phyloP scores from a whole-genome alignment of 1,140 invertebrate species.

The Sesamia nonagrioides region DNA sequence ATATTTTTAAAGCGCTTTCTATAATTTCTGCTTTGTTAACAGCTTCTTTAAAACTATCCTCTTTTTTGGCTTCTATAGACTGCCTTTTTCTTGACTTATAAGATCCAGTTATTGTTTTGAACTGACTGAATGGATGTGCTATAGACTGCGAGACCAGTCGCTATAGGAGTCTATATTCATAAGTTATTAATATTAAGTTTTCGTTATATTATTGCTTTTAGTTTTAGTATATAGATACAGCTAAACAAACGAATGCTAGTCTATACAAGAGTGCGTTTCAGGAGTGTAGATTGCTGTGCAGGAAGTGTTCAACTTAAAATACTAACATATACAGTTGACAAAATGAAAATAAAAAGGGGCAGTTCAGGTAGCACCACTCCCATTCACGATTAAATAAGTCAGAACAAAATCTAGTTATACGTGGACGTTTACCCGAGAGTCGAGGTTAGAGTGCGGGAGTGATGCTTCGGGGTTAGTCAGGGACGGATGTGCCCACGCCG shows the following conservation, averaged over 20 bases:
- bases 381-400: conserved; percentile 22
- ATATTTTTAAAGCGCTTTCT: conserved; percentile 55
- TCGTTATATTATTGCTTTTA: conserved; percentile 30
- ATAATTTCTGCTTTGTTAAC: conserved; percentile 12
- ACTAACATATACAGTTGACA: conserved; percentile 40
- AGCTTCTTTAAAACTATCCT: conserved; percentile 24
- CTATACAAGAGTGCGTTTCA: conserved; percentile 39
- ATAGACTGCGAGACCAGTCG: conserved; percentile 29
- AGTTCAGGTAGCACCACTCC: conserved; percentile 47
- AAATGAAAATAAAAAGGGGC: conserved; percentile 34
- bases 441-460: conserved; percentile 34
- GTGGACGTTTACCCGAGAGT: conserved; percentile 39
- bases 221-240: conserved; percentile 27
- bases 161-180: conserved; percentile 2
- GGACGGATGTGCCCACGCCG: conserved; percentile 9
- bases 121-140: conserved; percentile 5
- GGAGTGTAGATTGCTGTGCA: conserved; percentile 49
- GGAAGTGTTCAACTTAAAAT: conserved; percentile 36
- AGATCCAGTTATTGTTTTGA: conserved; percentile 7
- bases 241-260: conserved; percentile 40
- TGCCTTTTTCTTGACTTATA: conserved; percentile 9
- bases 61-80: conserved; percentile 17
- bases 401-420: conserved; percentile 15
- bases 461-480: conserved; percentile 12
- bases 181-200: conserved; percentile 10